phyloP scores from a whole-genome alignment of 2,888 invertebrate species.

The Apantesis nais region DNA sequence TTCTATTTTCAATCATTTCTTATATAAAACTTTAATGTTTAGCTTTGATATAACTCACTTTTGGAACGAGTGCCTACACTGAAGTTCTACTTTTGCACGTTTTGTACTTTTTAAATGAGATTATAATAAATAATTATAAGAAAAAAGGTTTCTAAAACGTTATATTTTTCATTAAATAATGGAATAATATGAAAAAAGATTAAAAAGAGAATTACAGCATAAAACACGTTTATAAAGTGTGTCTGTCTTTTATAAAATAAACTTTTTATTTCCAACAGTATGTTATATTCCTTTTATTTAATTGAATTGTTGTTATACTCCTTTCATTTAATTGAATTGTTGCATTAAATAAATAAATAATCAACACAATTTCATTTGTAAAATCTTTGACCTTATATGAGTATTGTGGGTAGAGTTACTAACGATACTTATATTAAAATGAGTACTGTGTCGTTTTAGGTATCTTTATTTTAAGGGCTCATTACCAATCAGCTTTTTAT shows the following conservation, averaged over 20 bases:
- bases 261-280: not conserved
- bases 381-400: not conserved
- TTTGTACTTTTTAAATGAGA: constrained; percentile 11
- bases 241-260: not conserved
- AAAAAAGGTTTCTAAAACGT: not conserved
- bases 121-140: constrained; percentile 12
- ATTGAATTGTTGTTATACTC: not conserved
- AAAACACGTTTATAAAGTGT: not conserved
- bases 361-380: not conserved
- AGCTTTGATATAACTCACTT: constrained; percentile 9
- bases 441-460: not conserved
- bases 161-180: not conserved
- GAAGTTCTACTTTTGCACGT: constrained; percentile 7
- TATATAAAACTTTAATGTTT: not conserved
- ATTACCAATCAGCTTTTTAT: not conserved
- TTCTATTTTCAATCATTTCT: constrained; percentile 1
- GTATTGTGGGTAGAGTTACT: not conserved
- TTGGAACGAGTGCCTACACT: constrained; percentile 13
- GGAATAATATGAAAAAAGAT: not conserved
- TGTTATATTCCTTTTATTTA: not conserved
- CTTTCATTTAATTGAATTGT: not conserved
- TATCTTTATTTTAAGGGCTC: not conserved
- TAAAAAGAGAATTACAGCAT: not conserved
- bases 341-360: not conserved
- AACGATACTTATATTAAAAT: not conserved